Evolutionary conservation across 2,888 invertebrate species (phyloP).

Genomic region (Theodoxus fluviatilis): DNA sequence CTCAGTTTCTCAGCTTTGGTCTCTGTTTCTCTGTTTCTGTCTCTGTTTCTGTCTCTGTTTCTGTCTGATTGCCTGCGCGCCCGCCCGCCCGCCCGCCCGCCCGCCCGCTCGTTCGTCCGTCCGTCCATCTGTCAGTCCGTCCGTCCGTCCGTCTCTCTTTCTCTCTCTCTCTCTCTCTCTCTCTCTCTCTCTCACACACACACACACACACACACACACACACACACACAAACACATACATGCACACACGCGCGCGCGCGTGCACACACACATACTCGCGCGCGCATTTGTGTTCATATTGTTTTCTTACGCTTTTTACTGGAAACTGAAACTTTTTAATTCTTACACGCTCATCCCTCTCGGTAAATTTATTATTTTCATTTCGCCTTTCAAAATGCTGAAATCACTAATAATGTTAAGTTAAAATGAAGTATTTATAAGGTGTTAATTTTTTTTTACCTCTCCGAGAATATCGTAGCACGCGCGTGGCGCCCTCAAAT

Average conservation of each 20-base stretch:
- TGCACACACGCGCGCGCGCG: neutral
- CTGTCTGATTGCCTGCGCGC: neutral
- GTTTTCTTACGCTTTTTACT: no score
- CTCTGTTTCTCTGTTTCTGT: neutral
- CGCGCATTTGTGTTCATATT: no score
- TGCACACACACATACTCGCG: neutral
- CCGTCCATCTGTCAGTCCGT: neutral
- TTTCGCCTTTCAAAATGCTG: no score
- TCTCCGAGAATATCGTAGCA: no score
- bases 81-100: neutral
- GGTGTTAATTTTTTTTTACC: no score
- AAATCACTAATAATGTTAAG: no score
- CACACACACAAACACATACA: conserved; percentile 16
- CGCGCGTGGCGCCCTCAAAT: no score
- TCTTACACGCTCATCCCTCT: no score
- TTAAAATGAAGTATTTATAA: no score
- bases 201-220: conserved; percentile 16
- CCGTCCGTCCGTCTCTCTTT: neutral
- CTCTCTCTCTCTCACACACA: neutral
- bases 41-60: neutral
- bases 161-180: conserved; percentile 9
- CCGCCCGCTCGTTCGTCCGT: neutral
- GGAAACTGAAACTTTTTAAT: no score
- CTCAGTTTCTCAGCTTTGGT: neutral
- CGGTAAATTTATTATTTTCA: no score